Percentiles rank a stretch among this genome's conserved stretches.
phyloP scores from a whole-genome alignment of 2,888 invertebrate species.

The Tetramorium bicarinatum region DNA sequence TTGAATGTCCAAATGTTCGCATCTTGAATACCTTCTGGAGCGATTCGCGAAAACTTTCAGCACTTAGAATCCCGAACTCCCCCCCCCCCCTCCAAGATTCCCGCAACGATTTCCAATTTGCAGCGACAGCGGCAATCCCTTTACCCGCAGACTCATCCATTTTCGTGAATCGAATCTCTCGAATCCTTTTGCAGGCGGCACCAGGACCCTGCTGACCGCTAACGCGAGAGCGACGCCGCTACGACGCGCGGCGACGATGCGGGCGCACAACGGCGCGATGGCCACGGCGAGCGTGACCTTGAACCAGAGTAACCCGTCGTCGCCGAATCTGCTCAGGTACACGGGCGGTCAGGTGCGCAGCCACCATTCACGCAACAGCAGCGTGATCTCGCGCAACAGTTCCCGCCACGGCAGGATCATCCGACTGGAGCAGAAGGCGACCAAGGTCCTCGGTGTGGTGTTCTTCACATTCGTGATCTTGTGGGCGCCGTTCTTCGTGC shows the following conservation, averaged over 20 bases:
- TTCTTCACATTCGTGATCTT: conserved; percentile 97
- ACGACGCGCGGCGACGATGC: conserved; percentile 89
- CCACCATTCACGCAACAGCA: conserved; percentile 93
- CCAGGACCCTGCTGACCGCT: conserved; percentile 84
- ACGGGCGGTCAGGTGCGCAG: conserved; percentile 89
- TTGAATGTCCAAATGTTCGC: neutral
- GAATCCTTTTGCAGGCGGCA: conserved; percentile 85
- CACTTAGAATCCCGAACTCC: neutral
- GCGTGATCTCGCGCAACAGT: conserved; percentile 93
- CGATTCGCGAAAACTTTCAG: neutral
- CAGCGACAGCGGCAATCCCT: neutral
- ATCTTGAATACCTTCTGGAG: neutral
- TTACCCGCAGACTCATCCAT: neutral
- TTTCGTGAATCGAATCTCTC: conserved; percentile 18
- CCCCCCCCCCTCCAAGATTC: neutral
- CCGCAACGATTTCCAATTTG: neutral
- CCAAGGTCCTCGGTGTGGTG: conserved; percentile 97
- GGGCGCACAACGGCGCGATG: conserved; percentile 87
- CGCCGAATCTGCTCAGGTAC: conserved; percentile 87
- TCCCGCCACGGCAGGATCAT: conserved; percentile 94
- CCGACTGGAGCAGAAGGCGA: conserved; percentile 97
- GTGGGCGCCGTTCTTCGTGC: conserved; percentile 98
- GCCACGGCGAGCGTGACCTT: conserved; percentile 79
- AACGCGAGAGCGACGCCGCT: conserved; percentile 86
- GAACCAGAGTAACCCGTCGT: conserved; percentile 86